Evolutionary conservation across 1,140 invertebrate genomes (phyloP), one percentile per base, ranked within the genome.

Genomic region (Drosophila sp.): DNA sequence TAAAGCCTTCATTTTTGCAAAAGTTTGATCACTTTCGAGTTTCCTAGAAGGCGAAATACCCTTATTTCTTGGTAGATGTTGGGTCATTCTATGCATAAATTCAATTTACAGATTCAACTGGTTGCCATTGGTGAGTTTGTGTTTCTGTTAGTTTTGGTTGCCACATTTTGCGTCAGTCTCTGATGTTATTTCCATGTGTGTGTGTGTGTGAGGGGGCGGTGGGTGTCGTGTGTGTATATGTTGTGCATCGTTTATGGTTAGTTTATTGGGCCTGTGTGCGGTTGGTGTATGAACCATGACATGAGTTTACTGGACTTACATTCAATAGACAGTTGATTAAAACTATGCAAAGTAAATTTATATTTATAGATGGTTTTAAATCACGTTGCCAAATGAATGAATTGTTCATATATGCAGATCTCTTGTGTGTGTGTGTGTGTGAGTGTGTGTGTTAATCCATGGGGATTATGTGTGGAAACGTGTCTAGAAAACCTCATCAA

Each of bases 51-150:
- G 23, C 25, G 44, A 3, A 50, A 50, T 50, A 10, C 44, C 44
- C 23, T 50, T 38, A 38, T 10, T 25, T 50, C 44, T 10, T 50
- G 23, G 7, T 10, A 1, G 17, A 17, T 17, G 4, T 44, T 44
- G 17, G n/a, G 4, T 23, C 41, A 44, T 47, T 47, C 17, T 47
- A 47, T 47, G 17, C 44, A 47, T 47, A 10, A 25, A 76, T 70
- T 62, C 27, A 76, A 76, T 76, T 70, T 38, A 54, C 33, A 70
- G 57, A 79, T 85, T 82, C 76, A 83, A 86, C 82, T 86, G 55
- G 83, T 87, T 87, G 75, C 54, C 73, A 44, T 35, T 58, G 17
- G 56, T 70, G 35, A 41, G 40, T 50, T 27, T 8, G 8, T 50
- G 44, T 8, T 50, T 50, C 23, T 27, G 44, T 50, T 50, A 50